Evolutionary conservation across 2,797 vertebrate species (phyloP).

Genomic region (Cynopterus sphinx): DNA sequence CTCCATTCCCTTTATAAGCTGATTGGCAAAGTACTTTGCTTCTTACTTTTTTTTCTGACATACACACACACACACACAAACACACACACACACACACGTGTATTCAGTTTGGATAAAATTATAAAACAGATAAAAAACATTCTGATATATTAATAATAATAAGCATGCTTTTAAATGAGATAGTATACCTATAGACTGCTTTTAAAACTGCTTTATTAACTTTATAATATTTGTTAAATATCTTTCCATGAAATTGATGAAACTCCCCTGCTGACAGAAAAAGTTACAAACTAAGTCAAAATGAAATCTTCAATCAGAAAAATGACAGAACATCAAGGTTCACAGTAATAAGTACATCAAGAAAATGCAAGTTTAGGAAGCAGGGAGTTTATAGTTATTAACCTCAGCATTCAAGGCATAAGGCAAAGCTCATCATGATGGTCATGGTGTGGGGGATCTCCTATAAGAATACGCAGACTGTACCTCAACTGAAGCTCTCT

Average conservation of each 20-base stretch:
- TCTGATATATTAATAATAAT: background rate
- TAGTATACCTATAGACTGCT: background rate
- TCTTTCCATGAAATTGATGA: constrained; percentile 39
- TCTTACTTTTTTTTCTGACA: background rate
- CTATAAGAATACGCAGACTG: constrained; percentile 40
- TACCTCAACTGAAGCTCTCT: constrained; percentile 48
- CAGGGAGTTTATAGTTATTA: constrained; percentile 37
- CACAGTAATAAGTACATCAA: background rate
- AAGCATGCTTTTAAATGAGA: constrained; percentile 31
- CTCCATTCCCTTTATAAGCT: background rate
- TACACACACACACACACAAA: background rate
- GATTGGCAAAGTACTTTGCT: background rate
- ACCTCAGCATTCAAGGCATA: constrained; percentile 60
- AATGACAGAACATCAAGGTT: background rate
- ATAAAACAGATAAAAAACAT: background rate
- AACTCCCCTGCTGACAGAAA: constrained; percentile 25
- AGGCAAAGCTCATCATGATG: constrained; percentile 66
- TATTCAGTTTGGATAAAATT: background rate
- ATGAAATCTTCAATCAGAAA: constrained; percentile 29
- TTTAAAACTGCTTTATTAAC: constrained; percentile 60
- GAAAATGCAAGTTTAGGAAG: constrained; percentile 24
- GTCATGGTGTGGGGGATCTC: constrained; percentile 36
- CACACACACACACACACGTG: background rate
- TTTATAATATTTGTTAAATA: constrained; percentile 6
- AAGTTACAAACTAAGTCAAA: constrained; percentile 21